Conservation (phyloP, 1,140 invertebrate species). For the Macrocentrus cingulum region DNA sequence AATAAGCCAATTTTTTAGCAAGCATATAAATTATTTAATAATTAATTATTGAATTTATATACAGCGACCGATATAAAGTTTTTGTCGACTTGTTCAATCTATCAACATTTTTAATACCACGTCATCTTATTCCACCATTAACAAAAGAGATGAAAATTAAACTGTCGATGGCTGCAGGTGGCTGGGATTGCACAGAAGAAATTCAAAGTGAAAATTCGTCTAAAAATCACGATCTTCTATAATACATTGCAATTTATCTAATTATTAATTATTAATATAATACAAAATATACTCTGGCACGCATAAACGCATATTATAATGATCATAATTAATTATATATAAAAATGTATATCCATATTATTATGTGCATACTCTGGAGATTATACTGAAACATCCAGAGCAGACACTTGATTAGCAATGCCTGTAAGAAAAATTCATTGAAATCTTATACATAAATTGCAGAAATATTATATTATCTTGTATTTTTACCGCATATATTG, state of each 20-base stretch:
- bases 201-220: conserved; percentile 35
- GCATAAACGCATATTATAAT: too few species aligned
- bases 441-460: too few species aligned
- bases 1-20: too few species aligned
- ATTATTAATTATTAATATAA: too few species aligned
- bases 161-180: conserved; percentile 50
- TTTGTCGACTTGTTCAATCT: conserved; percentile 98
- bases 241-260: too few species aligned
- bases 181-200: conserved; percentile 36
- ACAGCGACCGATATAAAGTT: conserved; percentile 96
- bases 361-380: too few species aligned
- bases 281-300: too few species aligned
- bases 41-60: too few species aligned
- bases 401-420: conserved; percentile 57
- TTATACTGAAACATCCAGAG: conserved; percentile 45
- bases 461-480: conserved; percentile 9
- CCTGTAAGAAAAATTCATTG: conserved; percentile 39
- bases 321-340: too few species aligned
- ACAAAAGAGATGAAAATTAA: conserved; percentile 71
- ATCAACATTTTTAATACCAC: conserved; percentile 92
- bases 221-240: conserved; percentile 28
- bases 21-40: too few species aligned
- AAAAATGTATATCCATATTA: too few species aligned
- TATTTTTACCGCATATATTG: conserved; percentile 75
- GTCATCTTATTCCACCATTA: conserved; percentile 86